These are phyloP conservation scores for Nesogale talazaci DNA, from an alignment of 2,113 vertebrate species.

Conservation along the genomic window DNA sequence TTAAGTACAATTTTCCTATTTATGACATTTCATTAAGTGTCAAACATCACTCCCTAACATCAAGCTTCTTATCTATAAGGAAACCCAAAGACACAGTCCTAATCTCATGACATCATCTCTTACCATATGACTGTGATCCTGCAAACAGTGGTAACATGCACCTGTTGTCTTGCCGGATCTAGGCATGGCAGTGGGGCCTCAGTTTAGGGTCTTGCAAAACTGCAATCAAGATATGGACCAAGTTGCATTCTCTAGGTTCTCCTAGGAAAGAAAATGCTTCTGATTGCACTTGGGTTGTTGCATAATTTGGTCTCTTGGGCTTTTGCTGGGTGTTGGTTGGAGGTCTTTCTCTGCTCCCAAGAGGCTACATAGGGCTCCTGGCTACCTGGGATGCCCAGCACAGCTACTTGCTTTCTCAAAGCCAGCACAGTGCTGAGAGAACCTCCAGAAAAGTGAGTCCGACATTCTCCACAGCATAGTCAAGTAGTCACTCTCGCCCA, in stretches of 20 bases:
- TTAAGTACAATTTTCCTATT: slow-evolving; percentile 9
- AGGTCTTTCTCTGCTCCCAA: background rate
- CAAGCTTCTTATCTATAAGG: background rate
- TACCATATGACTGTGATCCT: background rate
- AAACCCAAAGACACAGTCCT: background rate
- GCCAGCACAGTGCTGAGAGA: background rate
- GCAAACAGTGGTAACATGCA: background rate
- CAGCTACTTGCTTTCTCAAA: slow-evolving; percentile 4
- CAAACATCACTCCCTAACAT: background rate
- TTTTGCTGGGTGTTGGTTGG: background rate
- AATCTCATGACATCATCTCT: slow-evolving; percentile 36
- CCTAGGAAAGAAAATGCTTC: background rate
- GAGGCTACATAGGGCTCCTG: background rate
- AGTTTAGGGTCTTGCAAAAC: background rate
- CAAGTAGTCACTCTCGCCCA: too few relatives aligned
- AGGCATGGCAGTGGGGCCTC: background rate
- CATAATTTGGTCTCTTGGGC: slow-evolving; percentile 12
- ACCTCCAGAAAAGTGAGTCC: background rate
- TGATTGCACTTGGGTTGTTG: background rate
- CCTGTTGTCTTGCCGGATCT: background rate
- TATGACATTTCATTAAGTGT: slow-evolving; percentile 23
- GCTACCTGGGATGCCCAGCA: background rate
- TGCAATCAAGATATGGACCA: background rate
- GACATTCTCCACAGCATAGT: background rate
- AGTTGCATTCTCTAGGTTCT: background rate